Evolutionary conservation across 1,140 invertebrate species (phyloP).

Genomic region (Stegodyphus dumicola): DNA sequence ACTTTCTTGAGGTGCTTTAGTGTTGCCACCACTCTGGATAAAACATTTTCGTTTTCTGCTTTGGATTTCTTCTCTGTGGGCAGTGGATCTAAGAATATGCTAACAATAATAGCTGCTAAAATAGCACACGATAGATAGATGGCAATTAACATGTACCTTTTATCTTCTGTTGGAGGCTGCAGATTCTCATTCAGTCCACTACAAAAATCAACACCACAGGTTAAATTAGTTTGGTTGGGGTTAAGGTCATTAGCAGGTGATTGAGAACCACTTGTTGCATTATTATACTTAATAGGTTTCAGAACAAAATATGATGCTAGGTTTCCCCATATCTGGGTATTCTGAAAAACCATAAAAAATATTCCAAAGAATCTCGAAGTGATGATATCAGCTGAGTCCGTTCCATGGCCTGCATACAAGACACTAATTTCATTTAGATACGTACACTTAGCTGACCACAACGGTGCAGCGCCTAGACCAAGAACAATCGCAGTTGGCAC

Average conservation of each 20-base stretch:
- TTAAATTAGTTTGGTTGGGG: slow-evolving; percentile 36
- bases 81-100: slow-evolving; percentile 88
- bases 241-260: neutral
- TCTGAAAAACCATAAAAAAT: slow-evolving; percentile 98
- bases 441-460: slow-evolving; percentile 96
- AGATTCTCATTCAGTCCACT: slow-evolving; percentile 69
- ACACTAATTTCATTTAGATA: slow-evolving; percentile 93
- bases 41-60: slow-evolving; percentile 77
- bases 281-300: slow-evolving; percentile 56
- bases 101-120: slow-evolving; percentile 85
- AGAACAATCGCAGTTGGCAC: slow-evolving; percentile 89
- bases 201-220: slow-evolving; percentile 50
- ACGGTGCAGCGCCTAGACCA: slow-evolving; percentile 90
- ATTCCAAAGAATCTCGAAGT: slow-evolving; percentile 96
- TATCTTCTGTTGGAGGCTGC: slow-evolving; percentile 80
- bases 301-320: slow-evolving; percentile 80
- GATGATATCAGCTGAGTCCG: slow-evolving; percentile 83
- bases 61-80: slow-evolving; percentile 68
- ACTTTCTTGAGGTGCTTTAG: slow-evolving; percentile 85
- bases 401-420: slow-evolving; percentile 72
- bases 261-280: neutral
- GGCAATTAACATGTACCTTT: slow-evolving; percentile 87
- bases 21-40: slow-evolving; percentile 87
- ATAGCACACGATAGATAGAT: slow-evolving; percentile 90
- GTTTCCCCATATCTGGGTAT: slow-evolving; percentile 94